Base-by-base conservation (phyloP, 2,797 vertebrate species). In the Tolypeutes matacus region DNA sequence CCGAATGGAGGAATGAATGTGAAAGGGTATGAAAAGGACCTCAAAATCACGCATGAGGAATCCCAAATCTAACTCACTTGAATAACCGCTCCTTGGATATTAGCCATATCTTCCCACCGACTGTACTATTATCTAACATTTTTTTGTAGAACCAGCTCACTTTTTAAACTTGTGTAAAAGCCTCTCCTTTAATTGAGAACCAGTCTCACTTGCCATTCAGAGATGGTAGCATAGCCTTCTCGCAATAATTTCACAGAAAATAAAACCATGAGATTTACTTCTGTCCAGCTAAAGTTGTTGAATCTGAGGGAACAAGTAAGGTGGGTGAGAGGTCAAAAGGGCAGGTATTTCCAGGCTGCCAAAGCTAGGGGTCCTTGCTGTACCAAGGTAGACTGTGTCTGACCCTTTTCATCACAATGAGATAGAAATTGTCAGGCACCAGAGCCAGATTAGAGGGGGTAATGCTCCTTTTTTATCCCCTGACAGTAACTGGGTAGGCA, bases 51-150 rank as follows among this genome's bases (percentile, higher is more conserved):
- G 39, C 2, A 0, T 23, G 49, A 2, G 31, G 18, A 42, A 6
- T 49, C 46, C 20, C 21, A 7, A 29, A 8, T 34, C 67, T 31
- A 60, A 29, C 5, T 36, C 31, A 1, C 10, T 31, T 10, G n/a
- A 36, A 18, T 1, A 7, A 1, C 7, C 53, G 1, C 36, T 58
- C 20, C 46, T 11, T 11, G 20, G 20, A 2, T 42, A 27, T 7
- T 31, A 25, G 17, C 27, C 12, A 1, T 7, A 23, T 39, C 65
- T 65, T 6, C 27, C 85, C 89, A 89, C 53, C n/a, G 39, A 29
- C 49, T 14, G 58, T 51, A 7, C 67, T 73, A 6, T 46, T n/a
- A 36, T 31, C 18, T 4, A 9, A 7, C 42, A 9, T 9, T 46
- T 87, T 77, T 31, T 70, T 53, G n/a, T 70, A 70, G 42, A 20